Evolutionary conservation across 2,888 invertebrate genomes (phyloP), one percentile per base, ranked within the genome.

Genomic region (Hydraecia micacea): DNA sequence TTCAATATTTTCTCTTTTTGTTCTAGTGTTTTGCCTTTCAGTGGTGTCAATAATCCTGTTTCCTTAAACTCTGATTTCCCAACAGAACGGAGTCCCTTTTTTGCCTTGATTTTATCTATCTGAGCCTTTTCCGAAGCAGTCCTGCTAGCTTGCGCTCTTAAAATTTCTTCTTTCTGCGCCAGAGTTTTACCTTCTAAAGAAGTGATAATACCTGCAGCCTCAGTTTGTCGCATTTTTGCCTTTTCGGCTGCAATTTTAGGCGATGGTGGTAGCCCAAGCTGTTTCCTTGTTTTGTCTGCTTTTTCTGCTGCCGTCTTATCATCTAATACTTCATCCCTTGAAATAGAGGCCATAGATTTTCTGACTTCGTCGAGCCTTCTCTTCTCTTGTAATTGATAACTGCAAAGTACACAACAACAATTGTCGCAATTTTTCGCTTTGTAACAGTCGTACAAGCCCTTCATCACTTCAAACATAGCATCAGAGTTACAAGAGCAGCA

Each of bases 401-500:
- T 93, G 79, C 95, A 95, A 21, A 95, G 90, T 78, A 95, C 93
- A 77, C 95, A 95, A 60, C 93, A 90, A 86, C 95, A 95, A 78
- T 93, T 82, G 75, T 95, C 91, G 79, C 95, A 95, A 85, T 94
- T 93, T 89, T 94, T 93, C 80, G 93, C 94, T 84, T 95, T 95
- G 73, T 95, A 95, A 82, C 95, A 95, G 69, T 95, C 95, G 75
- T 95, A 95, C 21, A 95, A 91, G 77, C 94, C 92, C 87, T 95
- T 95, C 95, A 95, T 95, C 2, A 95, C 95, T 87, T 95, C 95
- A 84, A 95, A 95, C 94, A 95, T 94, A 21, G 94, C 94, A 84
- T 95, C 95, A 62, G 95, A 95, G 85, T 95, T 95, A 87, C 86
- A 86, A 63, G 73, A 77, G 74, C 88, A 86, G 68, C 84, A 86